Conservation (phyloP, 2,797 vertebrate genomes). For the Crenichthys baileyi region DNA sequence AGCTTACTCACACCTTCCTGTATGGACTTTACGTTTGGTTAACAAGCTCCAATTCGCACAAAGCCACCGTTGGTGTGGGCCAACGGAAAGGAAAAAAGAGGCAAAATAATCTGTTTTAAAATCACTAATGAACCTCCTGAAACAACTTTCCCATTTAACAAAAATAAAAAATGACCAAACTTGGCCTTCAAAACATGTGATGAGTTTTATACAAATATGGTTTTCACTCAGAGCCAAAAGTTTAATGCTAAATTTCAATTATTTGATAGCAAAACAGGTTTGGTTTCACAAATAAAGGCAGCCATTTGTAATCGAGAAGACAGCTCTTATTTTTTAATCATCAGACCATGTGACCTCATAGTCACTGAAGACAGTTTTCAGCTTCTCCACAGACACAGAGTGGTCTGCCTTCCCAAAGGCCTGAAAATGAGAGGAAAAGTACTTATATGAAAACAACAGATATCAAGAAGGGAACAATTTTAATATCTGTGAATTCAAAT, state of each 20-base stretch:
- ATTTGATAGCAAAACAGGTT: constrained; percentile 18
- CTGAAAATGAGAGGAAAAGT: constrained; percentile 69
- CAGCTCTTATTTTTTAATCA: constrained; percentile 80
- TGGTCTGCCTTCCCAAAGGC: constrained; percentile 92
- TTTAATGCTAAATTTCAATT: constrained; percentile 36
- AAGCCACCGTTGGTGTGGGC: neutral
- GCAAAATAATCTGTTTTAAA: neutral
- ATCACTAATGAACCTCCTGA: neutral
- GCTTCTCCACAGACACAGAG: constrained; percentile 83
- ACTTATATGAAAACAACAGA: neutral
- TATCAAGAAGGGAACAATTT: neutral
- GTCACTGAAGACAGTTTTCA: constrained; percentile 82
- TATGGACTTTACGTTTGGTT: constrained; percentile 63
- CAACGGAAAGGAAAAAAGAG: neutral
- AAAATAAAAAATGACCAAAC: neutral
- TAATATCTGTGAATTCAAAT: neutral
- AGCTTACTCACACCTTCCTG: constrained; percentile 59
- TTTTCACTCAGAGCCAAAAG: neutral
- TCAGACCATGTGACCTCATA: constrained; percentile 90
- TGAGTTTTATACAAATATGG: neutral
- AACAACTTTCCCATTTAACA: neutral
- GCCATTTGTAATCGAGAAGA: constrained; percentile 3
- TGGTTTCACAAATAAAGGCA: constrained; percentile 14
- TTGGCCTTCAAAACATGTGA: neutral
- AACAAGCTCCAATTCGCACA: neutral